phyloP scores from a whole-genome alignment of 2,113 vertebrate genomes.

The Neotoma lepida region DNA sequence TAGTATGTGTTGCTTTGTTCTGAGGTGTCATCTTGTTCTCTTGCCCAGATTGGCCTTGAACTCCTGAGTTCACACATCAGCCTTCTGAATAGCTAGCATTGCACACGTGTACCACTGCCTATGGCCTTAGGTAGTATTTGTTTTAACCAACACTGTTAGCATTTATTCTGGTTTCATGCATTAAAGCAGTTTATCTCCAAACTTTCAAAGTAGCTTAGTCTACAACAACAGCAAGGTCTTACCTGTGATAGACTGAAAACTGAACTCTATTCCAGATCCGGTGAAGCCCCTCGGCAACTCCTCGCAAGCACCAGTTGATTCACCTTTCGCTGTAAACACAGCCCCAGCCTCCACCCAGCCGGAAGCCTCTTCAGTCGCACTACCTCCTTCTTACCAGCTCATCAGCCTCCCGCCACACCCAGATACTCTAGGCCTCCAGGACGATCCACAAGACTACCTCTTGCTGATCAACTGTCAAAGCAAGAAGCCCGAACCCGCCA shows the following conservation, averaged over 20 bases:
- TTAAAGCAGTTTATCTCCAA: background rate
- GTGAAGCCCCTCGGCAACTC: conserved; percentile 90
- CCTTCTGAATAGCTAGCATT: background rate
- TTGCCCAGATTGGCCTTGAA: background rate
- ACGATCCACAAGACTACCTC: conserved; percentile 98
- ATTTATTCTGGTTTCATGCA: background rate
- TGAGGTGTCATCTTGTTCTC: too few species aligned
- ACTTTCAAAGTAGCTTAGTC: background rate
- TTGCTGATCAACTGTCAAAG: conserved; percentile 98
- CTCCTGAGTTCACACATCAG: too few species aligned
- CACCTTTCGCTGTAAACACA: conserved; percentile 86
- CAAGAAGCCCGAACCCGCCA: conserved; percentile 96
- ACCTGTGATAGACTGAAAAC: background rate
- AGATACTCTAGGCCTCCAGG: conserved; percentile 92
- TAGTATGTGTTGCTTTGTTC: background rate
- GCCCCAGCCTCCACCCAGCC: conserved; percentile 82
- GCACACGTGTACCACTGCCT: rapidly evolving
- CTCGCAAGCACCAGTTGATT: conserved; percentile 87
- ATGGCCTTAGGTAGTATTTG: background rate
- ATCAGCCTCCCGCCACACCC: conserved; percentile 92
- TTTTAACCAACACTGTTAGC: background rate
- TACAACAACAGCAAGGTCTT: background rate
- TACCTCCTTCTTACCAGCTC: conserved; percentile 95
- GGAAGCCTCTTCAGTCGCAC: conserved; percentile 82
- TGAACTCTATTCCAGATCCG: conserved; percentile 83